These are phyloP conservation scores for Tridacna gigas DNA, from an alignment of 2,888 invertebrate genomes.

Conservation along the genomic window DNA sequence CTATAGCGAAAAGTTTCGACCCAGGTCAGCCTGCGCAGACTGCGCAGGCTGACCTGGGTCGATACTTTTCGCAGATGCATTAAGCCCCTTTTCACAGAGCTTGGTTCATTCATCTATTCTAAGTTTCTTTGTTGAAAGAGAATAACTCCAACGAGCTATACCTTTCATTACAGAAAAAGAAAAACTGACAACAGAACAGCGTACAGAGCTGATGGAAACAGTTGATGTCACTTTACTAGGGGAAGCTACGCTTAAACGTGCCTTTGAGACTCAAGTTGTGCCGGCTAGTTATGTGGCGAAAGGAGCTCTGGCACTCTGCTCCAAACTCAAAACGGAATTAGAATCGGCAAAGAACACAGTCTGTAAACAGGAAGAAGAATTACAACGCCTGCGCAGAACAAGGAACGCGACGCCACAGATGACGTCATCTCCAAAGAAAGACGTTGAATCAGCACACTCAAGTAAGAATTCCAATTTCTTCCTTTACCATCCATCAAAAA, in stretches of 20 bases:
- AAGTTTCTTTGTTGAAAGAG: no score
- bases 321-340: slow-evolving; percentile 76
- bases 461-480: slow-evolving; percentile 36
- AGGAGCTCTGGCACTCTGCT: slow-evolving; percentile 80
- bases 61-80: no score
- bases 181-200: slow-evolving; percentile 72
- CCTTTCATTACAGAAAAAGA: slow-evolving; percentile 72
- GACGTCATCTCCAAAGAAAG: slow-evolving; percentile 56
- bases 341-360: slow-evolving; percentile 78
- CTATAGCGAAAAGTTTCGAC: no score
- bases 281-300: slow-evolving; percentile 77
- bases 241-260: slow-evolving; percentile 78
- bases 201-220: slow-evolving; percentile 73
- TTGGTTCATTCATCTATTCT: no score
- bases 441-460: slow-evolving; percentile 55
- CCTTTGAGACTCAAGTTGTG: slow-evolving; percentile 79
- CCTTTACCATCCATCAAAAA: not conserved
- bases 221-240: slow-evolving; percentile 80
- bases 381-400: slow-evolving; percentile 67
- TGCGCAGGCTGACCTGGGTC: no score
- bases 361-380: slow-evolving; percentile 77
- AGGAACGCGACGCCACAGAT: slow-evolving; percentile 60
- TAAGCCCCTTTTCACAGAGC: no score
- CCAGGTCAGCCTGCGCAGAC: no score
- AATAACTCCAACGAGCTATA: no score